phyloP scores from a whole-genome alignment of 2,888 invertebrate genomes.

The Oxyteleia sp. region DNA sequence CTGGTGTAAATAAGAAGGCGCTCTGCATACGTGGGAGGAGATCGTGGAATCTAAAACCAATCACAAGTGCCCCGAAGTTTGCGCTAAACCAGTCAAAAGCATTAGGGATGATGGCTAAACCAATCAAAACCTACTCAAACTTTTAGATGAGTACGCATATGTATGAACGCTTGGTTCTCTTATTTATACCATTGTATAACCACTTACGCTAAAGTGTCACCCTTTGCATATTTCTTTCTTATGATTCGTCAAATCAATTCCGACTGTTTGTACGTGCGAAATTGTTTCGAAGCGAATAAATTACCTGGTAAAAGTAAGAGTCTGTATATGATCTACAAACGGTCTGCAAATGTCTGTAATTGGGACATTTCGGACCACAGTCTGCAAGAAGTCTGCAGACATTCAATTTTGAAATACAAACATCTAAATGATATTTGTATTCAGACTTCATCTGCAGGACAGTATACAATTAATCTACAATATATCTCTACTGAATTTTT shows the following conservation, averaged over 20 bases:
- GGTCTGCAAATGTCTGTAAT: too few species aligned
- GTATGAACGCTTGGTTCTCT: neutral
- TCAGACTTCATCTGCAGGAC: too few species aligned
- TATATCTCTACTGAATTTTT: too few species aligned
- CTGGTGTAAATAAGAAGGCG: neutral
- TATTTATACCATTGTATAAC: slow-evolving; percentile 13
- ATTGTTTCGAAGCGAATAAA: too few species aligned
- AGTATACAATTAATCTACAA: too few species aligned
- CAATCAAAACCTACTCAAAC: slow-evolving; percentile 3
- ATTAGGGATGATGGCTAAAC: slow-evolving; percentile 3
- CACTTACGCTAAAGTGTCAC: neutral
- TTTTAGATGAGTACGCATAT: neutral
- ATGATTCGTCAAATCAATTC: neutral
- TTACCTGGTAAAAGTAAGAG: too few species aligned
- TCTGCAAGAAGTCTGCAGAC: too few species aligned
- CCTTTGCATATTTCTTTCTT: neutral
- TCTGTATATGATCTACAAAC: too few species aligned
- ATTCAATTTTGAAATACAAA: too few species aligned
- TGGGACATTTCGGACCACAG: too few species aligned
- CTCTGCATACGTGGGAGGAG: neutral
- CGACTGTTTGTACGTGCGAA: too few species aligned
- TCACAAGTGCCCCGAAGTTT: neutral
- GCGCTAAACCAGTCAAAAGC: neutral
- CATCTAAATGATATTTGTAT: too few species aligned
- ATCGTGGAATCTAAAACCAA: neutral